Evolutionary conservation across 2,888 invertebrate species (phyloP), one percentile per base, ranked within the genome.

Genomic region (Rhingia campestris): DNA sequence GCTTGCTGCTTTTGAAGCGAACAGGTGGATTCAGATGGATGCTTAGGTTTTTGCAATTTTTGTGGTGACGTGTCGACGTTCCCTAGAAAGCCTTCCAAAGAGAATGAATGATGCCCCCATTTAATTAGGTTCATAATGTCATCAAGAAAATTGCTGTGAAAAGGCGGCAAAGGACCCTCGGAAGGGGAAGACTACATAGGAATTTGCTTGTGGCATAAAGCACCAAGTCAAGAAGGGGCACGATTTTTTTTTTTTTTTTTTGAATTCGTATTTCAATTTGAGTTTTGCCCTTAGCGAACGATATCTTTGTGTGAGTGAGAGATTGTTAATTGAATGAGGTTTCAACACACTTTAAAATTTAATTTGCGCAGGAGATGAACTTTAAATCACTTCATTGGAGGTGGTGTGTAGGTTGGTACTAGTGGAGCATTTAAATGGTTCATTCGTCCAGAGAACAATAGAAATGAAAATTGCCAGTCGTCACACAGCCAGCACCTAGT

Each of bases 71-170:
- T 58, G 22, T 37, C 30, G 10, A 22, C 6, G 49, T 72, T 64
- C 12, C 33, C 22, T 22, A 35, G 45, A 14, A 67, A 9, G 51
- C 35, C 39, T 37, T 47, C 67, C 54, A 82, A 77, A 77, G 63
- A 69, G 82, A 82, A 82, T 82, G 56, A 77, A 63, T 67, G 82
- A 82, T 77, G 67, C 53, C 30, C 22, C 22, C 56, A 67, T 82
- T 82, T 77, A 82, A 82, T 82, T 82, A 77, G 73, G 67, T 73
- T 77, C 67, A 67, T 82, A 82, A 82, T 82, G 56, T 58, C 77
- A 73, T 82, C 73, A 82, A 69, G 63, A 45, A 53, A 56, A 53
- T 58, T 32, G 56, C 22, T 47, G 7, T 32, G 33, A 14, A 47
- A 39, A 32, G 9, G 33, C 4, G 39, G 10, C 33, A 22, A 14